Base-by-base conservation (phyloP, 1,140 invertebrate genomes). In the Protaetia brevitarsis region DNA sequence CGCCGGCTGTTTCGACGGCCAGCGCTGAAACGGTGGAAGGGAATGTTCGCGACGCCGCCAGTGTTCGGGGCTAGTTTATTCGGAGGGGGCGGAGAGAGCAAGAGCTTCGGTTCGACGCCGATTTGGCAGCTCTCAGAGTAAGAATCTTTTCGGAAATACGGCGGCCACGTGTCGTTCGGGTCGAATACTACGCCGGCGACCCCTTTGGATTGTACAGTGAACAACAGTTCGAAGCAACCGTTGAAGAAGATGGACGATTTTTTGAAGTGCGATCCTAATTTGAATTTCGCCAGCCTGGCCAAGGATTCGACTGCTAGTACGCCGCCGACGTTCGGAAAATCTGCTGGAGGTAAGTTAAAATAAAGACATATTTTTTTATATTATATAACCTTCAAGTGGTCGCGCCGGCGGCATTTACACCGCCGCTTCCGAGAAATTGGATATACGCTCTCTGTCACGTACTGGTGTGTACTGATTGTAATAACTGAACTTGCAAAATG, bases 221-320 rank as follows among this genome's bases (percentile, higher is more conserved):
- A 8, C n/a, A n/a, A n/a, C 19, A 23, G 41, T 23, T 51, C 41
- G 4, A 51, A 51, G 28, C 16, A 23, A 56, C 28, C 21, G n/a
- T 13, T 16, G 71, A 72, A 19, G 13, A 64, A 1, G 67, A 23
- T 51, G 6, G 19, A 51, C 16, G 41, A 51, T 23, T 51, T 74
- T 51, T 68, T 76, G 13, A 72, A 73, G 41, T 71, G 56, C 51
- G 71, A 72, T 60, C 63, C 68, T 7, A 68, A 67, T 56, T 61
- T 79, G 23, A 77, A 72, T 34, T 82, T 82, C 75, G 78, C 80
- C 3, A 72, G 63, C 34, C 67, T 79, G 26, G 75, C 75, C 3
- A 59, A 31, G n/a, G 29, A 27, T 21, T 28, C 29, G 4, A 68
- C 69, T 7, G 63, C 64, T 51, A 68, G n/a, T n/a, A n/a, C n/a